Evolutionary conservation across 1,140 invertebrate species (phyloP).

Genomic region (Holotrichia oblita): DNA sequence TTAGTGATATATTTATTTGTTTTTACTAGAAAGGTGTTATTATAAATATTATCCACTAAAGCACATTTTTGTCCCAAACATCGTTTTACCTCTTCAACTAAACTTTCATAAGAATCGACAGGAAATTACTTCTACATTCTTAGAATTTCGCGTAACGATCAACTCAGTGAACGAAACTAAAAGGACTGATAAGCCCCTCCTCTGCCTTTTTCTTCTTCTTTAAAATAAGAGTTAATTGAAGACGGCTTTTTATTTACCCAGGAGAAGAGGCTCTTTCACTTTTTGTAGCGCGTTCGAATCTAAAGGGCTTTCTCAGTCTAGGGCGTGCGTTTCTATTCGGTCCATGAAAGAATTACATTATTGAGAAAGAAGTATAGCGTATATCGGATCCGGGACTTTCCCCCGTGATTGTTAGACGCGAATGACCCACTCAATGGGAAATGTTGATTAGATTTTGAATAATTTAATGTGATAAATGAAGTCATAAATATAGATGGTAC

Average conservation of each 20-base stretch:
- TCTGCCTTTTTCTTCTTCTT: background rate
- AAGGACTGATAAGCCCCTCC: background rate
- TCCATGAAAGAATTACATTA: conserved; percentile 30
- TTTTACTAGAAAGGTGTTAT: no score
- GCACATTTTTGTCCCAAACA: no score
- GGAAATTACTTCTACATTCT: conserved; percentile 1
- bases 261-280: background rate
- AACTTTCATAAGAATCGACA: background rate
- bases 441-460: conserved; percentile 36
- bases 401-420: conserved; percentile 29
- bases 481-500: conserved; percentile 22
- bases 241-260: conserved; percentile 27
- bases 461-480: conserved; percentile 36
- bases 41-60: no score
- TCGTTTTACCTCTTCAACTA: no score
- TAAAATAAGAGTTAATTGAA: conserved; percentile 31
- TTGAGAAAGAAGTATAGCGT: conserved; percentile 31
- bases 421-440: conserved; percentile 26
- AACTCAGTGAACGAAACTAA: background rate
- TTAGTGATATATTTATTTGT: no score
- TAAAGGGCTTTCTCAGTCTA: background rate
- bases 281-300: background rate
- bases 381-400: background rate
- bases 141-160: background rate
- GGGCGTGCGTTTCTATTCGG: background rate